Evolutionary conservation across 2,113 vertebrate species (phyloP).

Genomic region (Lanius ludovicianus): DNA sequence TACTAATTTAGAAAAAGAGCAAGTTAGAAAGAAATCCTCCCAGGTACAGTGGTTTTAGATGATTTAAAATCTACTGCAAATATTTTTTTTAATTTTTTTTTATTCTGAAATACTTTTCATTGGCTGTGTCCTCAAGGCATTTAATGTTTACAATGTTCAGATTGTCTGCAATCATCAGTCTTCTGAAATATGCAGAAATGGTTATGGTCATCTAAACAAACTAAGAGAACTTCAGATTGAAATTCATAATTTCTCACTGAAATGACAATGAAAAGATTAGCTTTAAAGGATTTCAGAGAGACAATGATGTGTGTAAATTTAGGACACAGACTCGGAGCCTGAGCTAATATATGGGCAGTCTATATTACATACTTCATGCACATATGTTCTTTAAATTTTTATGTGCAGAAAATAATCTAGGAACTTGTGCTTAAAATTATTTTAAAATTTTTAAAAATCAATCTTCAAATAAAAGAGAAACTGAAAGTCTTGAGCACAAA

Average conservation of each 20-base stretch:
- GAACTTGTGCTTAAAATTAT: not conserved
- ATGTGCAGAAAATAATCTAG: not conserved
- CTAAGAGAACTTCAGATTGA: not conserved
- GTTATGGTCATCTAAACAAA: not conserved
- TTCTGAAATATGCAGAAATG: not conserved
- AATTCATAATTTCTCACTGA: not conserved
- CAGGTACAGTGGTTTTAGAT: not conserved
- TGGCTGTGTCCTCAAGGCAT: not conserved
- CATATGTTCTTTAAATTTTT: fast-evolving
- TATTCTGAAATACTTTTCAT: not conserved
- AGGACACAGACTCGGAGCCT: not conserved
- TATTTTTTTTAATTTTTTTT: not conserved
- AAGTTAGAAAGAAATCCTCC: not conserved
- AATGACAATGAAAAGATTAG: not conserved
- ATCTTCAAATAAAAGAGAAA: not conserved
- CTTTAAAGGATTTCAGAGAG: not conserved
- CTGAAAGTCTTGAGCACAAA: not conserved
- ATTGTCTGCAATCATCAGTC: not conserved
- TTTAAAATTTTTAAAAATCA: not conserved
- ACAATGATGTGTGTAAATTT: not conserved
- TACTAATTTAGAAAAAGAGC: not conserved
- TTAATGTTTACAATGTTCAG: not conserved
- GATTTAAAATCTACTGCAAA: not conserved
- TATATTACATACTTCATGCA: not conserved
- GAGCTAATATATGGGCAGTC: not conserved